phyloP scores from a whole-genome alignment of 2,113 vertebrate species.

The Actinemys pallida region DNA sequence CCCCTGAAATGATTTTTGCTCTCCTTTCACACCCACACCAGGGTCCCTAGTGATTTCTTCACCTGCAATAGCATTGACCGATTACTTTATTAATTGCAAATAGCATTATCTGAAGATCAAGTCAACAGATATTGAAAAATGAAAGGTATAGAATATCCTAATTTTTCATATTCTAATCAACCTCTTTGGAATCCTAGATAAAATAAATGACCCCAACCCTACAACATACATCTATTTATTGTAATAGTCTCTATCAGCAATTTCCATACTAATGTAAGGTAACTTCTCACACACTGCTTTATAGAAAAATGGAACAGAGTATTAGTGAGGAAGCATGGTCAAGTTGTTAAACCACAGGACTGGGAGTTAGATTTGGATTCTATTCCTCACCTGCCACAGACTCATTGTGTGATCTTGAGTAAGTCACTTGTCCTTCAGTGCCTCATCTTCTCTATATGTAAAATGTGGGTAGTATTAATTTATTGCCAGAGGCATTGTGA shows the following conservation, averaged over 20 bases:
- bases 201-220: constrained; percentile 53
- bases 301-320: neutral
- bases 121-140: constrained; percentile 58
- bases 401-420: accelerated
- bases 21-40: neutral
- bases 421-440: neutral
- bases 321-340: neutral
- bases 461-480: neutral
- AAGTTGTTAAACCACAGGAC: neutral
- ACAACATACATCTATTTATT: constrained; percentile 43
- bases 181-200: constrained; percentile 49
- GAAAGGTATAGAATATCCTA: constrained; percentile 55
- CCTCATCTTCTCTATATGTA: neutral
- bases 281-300: neutral
- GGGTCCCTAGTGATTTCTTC: constrained; percentile 29
- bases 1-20: constrained; percentile 16
- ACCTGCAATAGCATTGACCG: constrained; percentile 38
- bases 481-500: neutral
- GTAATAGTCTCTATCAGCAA: constrained; percentile 45
- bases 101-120: constrained; percentile 60
- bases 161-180: constrained; percentile 63
- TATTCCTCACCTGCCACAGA: neutral
- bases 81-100: constrained; percentile 66
- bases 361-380: neutral
- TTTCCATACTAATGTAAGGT: constrained; percentile 11